Percentiles rank a stretch among this genome's conserved stretches.
Conservation (phyloP, 2,797 vertebrate genomes). For the Sebastes melanostomus region DNA sequence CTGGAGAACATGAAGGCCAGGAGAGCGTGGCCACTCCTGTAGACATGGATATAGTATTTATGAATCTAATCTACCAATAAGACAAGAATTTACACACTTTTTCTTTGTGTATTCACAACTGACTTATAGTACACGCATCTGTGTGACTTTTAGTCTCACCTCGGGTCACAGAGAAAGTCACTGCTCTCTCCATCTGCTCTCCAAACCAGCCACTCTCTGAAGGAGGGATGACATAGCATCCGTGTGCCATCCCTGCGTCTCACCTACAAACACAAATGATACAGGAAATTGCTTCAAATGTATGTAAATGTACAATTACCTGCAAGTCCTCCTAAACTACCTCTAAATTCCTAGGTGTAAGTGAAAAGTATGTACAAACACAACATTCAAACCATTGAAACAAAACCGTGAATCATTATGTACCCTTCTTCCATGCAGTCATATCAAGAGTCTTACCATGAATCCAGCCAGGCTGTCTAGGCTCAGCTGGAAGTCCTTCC, state of each 20-base stretch:
- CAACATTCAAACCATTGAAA: background rate
- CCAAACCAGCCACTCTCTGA: constrained; percentile 98
- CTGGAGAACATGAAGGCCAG: constrained; percentile 99
- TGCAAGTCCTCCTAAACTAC: background rate
- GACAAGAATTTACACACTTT: background rate
- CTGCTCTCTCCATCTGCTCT: constrained; percentile 94
- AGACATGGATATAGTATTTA: background rate
- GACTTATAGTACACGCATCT: background rate
- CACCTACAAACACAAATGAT: constrained; percentile 51
- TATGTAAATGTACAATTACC: background rate
- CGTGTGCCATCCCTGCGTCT: constrained; percentile 93
- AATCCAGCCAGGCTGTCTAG: constrained; percentile 94
- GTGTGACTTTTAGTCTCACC: constrained; percentile 76
- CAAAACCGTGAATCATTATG: constrained; percentile 12
- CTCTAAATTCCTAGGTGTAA: background rate
- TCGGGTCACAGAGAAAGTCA: constrained; percentile 95
- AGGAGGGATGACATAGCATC: constrained; percentile 98
- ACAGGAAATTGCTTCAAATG: background rate
- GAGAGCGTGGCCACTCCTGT: constrained; percentile 94
- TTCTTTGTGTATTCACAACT: background rate
- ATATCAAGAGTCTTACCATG: constrained; percentile 80
- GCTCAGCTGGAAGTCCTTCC: constrained; percentile 95
- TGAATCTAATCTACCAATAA: background rate
- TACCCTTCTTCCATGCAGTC: background rate
- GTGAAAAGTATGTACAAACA: background rate